Evolutionary conservation across 30 jellyfish, hydroid and myxozoan genomes (phyloP).

Genomic region (Haliclystus octoradiatus): DNA sequence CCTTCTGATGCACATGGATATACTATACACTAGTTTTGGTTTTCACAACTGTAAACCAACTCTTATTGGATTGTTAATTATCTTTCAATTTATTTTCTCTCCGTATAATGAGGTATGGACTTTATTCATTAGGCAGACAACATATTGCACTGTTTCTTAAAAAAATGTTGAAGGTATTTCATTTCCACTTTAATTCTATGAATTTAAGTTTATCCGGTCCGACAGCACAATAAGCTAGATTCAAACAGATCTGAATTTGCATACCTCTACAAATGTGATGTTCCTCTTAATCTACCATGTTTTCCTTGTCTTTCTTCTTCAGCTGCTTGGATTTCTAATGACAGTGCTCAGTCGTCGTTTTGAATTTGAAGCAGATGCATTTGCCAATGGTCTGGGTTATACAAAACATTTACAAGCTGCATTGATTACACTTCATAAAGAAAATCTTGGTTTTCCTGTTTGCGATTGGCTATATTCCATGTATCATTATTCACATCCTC

Average conservation of each 20-base stretch:
- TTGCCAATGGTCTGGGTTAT: conserved; percentile 58
- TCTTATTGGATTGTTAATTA: conserved; percentile 75
- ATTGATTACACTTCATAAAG: conserved; percentile 60
- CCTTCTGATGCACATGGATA: conserved; percentile 64
- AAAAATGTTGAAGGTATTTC: too few relatives aligned
- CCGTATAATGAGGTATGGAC: conserved; percentile 81
- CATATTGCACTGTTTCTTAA: too few relatives aligned
- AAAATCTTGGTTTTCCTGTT: conserved; percentile 87
- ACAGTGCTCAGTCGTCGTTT: conserved; percentile 81
- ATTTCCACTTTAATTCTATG: too few relatives aligned
- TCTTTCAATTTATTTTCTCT: conserved; percentile 80
- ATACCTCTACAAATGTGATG: too few relatives aligned
- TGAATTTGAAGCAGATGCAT: conserved; percentile 96
- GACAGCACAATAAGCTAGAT: too few relatives aligned
- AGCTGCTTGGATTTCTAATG: conserved; percentile 80
- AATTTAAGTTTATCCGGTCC: too few relatives aligned
- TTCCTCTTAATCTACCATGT: too few relatives aligned
- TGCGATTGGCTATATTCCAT: conserved; percentile 71
- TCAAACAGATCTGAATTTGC: too few relatives aligned
- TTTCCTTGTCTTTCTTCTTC: conserved; percentile 2
- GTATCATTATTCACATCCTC: conserved; percentile 96
- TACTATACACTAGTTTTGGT: conserved; percentile 82
- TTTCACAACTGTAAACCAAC: conserved; percentile 61
- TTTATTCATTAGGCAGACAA: too few relatives aligned
- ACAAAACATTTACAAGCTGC: conserved; percentile 53